Evolutionary conservation across 2,113 vertebrate species (phyloP).

Genomic region (Apodemus sylvaticus): DNA sequence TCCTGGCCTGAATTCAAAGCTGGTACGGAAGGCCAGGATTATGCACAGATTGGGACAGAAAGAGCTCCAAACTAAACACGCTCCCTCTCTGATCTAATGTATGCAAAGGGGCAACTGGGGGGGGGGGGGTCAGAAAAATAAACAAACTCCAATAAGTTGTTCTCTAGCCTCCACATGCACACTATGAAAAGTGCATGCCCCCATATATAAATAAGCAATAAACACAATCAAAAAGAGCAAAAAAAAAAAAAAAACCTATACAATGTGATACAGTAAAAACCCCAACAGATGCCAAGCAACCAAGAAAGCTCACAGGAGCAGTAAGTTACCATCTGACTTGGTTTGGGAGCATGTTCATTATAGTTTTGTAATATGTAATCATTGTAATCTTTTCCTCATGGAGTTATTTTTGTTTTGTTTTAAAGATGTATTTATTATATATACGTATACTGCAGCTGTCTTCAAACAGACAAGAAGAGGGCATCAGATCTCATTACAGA

Average conservation of each 20-base stretch:
- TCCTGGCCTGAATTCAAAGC: background rate
- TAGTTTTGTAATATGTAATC: background rate
- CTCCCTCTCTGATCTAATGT: background rate
- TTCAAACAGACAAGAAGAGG: no score
- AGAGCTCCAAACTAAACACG: background rate
- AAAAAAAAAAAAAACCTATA: background rate
- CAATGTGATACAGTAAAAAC: background rate
- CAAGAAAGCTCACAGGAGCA: background rate
- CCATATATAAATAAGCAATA: background rate
- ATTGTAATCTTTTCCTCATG: background rate
- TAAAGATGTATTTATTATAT: no score
- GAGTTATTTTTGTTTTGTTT: background rate
- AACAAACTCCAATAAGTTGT: background rate
- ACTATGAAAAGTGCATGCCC: background rate
- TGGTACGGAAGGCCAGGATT: background rate
- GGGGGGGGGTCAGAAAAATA: background rate
- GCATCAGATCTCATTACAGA: no score
- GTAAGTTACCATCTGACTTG: background rate
- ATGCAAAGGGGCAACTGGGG: background rate
- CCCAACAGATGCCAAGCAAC: background rate
- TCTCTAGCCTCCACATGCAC: background rate
- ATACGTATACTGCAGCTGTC: no score
- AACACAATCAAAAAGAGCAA: background rate
- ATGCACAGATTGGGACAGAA: background rate
- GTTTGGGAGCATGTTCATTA: background rate